phyloP scores from a whole-genome alignment of 2,113 vertebrate genomes.

The Hyperopisus bebe region DNA sequence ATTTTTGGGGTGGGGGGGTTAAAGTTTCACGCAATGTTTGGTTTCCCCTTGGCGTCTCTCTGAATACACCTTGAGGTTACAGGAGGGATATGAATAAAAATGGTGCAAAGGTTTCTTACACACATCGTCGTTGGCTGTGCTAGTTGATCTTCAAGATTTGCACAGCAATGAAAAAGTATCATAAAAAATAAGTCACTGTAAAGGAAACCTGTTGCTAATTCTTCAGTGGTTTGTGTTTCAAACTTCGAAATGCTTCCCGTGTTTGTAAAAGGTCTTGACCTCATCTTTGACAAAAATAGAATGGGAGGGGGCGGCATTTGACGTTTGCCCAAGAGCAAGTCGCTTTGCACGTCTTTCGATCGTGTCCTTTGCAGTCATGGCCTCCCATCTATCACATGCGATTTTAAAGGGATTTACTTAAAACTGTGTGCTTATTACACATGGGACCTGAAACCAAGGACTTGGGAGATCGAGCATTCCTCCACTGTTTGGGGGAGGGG shows the following conservation, averaged over 20 bases:
- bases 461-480: background rate
- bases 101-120: background rate
- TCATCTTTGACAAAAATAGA: background rate
- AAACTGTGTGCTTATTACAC: background rate
- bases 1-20: background rate
- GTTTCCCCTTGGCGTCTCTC: background rate
- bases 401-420: background rate
- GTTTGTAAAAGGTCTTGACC: background rate
- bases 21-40: background rate
- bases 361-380: background rate
- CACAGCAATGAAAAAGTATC: background rate
- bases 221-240: background rate
- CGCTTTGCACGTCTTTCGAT: background rate
- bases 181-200: background rate
- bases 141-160: background rate
- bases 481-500: background rate
- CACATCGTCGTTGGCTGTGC: background rate
- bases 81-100: background rate
- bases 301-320: background rate
- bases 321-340: background rate
- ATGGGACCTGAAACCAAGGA: too few relatives aligned
- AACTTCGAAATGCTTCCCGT: background rate
- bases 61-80: background rate
- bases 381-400: background rate
- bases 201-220: background rate